phyloP scores from a whole-genome alignment of 35 echinoderm and acorn worm genomes.

The Ophioderma brevispina region DNA sequence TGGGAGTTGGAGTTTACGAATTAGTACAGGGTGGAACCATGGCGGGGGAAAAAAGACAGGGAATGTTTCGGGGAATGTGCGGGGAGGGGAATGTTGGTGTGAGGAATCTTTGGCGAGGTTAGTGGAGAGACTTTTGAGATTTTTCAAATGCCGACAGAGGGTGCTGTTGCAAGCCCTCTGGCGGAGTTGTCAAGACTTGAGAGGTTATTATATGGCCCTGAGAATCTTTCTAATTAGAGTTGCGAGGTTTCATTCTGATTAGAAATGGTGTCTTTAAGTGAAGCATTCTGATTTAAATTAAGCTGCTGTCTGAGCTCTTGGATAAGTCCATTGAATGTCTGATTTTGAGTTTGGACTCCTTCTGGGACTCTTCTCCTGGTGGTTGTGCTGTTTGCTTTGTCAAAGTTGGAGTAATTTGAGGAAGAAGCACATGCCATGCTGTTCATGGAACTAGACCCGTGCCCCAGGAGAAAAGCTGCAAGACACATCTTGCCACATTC shows the following conservation, averaged over 20 bases:
- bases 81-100: too few relatives aligned
- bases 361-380: constrained; percentile 27
- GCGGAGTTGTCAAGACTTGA: background rate
- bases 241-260: constrained; percentile 67
- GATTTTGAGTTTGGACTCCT: constrained; percentile 87
- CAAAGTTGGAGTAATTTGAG: constrained; percentile 82
- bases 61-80: constrained; percentile 29
- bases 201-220: background rate
- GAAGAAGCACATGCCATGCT: constrained; percentile 98
- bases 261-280: constrained; percentile 32
- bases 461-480: constrained; percentile 95
- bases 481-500: constrained; percentile 89
- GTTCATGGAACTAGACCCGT: constrained; percentile 89
- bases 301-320: constrained; percentile 60
- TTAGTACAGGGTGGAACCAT: background rate
- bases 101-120: constrained; percentile 43
- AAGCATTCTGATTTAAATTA: constrained; percentile 15
- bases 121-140: constrained; percentile 32
- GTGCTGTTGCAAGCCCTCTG: constrained; percentile 6
- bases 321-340: constrained; percentile 97
- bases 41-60: background rate
- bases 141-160: constrained; percentile 9
- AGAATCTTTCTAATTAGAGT: background rate
- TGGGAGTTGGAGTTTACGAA: background rate
- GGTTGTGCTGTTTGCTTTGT: constrained; percentile 70